phyloP scores from a whole-genome alignment of 2,888 invertebrate genomes.

The Tipula lateralis region DNA sequence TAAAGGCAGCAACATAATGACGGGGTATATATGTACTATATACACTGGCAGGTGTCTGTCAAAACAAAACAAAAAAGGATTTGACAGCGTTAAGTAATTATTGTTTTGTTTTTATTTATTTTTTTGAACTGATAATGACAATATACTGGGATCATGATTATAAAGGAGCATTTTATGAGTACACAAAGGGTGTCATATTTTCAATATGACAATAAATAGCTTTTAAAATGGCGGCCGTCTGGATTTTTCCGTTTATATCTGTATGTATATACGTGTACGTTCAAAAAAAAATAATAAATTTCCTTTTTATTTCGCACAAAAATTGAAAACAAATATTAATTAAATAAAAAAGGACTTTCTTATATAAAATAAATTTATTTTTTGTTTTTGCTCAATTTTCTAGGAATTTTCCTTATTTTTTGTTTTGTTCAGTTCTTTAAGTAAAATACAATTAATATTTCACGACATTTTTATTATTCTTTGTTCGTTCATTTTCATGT shows the following conservation, averaged over 20 bases:
- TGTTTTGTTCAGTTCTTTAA: neutral
- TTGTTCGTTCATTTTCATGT: neutral
- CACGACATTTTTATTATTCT: neutral
- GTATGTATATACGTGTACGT: neutral
- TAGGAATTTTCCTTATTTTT: neutral
- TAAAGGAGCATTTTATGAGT: no score
- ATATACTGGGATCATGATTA: neutral
- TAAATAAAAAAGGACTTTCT: neutral
- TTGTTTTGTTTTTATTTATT: no score
- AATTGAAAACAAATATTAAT: slow-evolving; percentile 14
- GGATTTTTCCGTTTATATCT: neutral
- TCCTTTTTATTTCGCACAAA: neutral
- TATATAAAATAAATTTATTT: neutral
- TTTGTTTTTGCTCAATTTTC: neutral
- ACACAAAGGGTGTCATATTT: neutral
- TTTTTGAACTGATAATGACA: neutral
- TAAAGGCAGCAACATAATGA: neutral
- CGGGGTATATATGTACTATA: neutral
- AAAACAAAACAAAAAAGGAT: no score
- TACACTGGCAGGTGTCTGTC: neutral
- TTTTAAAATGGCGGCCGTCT: neutral
- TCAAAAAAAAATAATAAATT: neutral
- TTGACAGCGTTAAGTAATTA: neutral
- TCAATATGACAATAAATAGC: neutral
- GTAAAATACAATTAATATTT: slow-evolving; percentile 9